Evolutionary conservation across 2,797 vertebrate species (phyloP).

Genomic region (Helicolenus hilgendorfi): DNA sequence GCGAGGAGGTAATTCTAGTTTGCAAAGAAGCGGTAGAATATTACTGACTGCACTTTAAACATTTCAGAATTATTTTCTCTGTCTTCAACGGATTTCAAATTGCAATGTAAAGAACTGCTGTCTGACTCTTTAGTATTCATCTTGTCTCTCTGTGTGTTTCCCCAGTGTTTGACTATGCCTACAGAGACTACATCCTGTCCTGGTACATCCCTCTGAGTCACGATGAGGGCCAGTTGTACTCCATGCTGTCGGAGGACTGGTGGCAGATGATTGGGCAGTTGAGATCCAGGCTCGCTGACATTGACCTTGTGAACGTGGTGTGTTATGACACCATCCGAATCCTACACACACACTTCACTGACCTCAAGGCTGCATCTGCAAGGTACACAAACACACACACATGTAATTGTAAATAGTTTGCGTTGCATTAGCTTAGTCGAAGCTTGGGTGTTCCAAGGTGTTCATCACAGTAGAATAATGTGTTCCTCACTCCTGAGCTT

Average conservation of each 20-base stretch:
- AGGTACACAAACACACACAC: slow-evolving; percentile 88
- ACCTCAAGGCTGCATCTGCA: slow-evolving; percentile 95
- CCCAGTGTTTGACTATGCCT: slow-evolving; percentile 97
- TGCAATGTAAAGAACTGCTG: neutral
- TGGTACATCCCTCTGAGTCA: slow-evolving; percentile 96
- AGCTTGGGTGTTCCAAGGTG: neutral
- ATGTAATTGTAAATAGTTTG: neutral
- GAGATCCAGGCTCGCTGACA: slow-evolving; percentile 92
- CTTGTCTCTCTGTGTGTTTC: neutral
- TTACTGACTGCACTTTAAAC: neutral
- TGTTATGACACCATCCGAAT: slow-evolving; percentile 95
- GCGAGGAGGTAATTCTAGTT: neutral
- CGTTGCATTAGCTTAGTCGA: neutral
- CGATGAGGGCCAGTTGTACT: slow-evolving; percentile 96
- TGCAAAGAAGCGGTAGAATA: neutral
- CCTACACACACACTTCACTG: slow-evolving; percentile 96
- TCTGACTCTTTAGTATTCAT: neutral
- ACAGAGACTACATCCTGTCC: slow-evolving; percentile 97
- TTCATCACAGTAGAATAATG: neutral
- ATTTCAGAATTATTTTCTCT: neutral
- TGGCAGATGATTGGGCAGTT: slow-evolving; percentile 96
- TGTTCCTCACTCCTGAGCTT: neutral
- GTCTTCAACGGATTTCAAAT: neutral
- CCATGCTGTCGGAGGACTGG: slow-evolving; percentile 97
- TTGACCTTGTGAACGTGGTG: slow-evolving; percentile 96